Percentiles rank a stretch among this genome's conserved stretches.
phyloP scores from a whole-genome alignment of 2,888 invertebrate genomes.

The Sinhomidia bicolor region DNA sequence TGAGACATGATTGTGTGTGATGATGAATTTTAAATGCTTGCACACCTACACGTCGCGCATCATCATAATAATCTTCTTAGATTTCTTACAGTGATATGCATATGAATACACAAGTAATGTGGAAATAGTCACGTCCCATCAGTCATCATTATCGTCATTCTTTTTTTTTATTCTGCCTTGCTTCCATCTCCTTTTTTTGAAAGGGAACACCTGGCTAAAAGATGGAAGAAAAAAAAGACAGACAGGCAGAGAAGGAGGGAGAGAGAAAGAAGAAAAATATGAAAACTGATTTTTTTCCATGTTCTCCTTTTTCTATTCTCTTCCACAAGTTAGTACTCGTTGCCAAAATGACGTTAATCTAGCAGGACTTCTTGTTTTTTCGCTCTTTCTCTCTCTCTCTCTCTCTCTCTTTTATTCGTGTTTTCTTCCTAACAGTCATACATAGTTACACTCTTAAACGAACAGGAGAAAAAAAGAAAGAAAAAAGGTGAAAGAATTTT shows the following conservation, averaged over 20 bases:
- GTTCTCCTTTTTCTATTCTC: constrained; percentile 7
- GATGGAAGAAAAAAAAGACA: neutral
- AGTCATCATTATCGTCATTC: constrained; percentile 60
- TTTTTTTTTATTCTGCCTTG: neutral
- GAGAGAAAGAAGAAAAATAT: neutral
- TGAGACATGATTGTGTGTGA: constrained; percentile 7
- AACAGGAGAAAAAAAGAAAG: neutral
- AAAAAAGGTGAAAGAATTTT: no score
- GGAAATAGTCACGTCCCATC: constrained; percentile 56
- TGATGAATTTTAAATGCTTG: constrained; percentile 53
- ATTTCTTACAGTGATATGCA: neutral
- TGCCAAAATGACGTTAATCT: constrained; percentile 68
- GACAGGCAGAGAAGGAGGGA: no score
- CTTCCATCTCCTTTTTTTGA: neutral
- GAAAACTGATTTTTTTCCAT: constrained; percentile 15
- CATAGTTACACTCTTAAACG: constrained; percentile 1
- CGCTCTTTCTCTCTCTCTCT: constrained; percentile 31
- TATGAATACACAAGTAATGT: constrained; percentile 42
- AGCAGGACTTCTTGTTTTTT: constrained; percentile 47
- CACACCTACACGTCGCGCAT: constrained; percentile 43
- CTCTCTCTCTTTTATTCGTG: constrained; percentile 18
- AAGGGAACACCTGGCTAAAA: constrained; percentile 34
- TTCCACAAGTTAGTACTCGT: constrained; percentile 30
- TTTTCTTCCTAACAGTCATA: constrained; percentile 28
- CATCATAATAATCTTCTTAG: constrained; percentile 11